Evolutionary conservation across 2,888 invertebrate genomes (phyloP).

Genomic region (Scaptomyza tumidula): DNA sequence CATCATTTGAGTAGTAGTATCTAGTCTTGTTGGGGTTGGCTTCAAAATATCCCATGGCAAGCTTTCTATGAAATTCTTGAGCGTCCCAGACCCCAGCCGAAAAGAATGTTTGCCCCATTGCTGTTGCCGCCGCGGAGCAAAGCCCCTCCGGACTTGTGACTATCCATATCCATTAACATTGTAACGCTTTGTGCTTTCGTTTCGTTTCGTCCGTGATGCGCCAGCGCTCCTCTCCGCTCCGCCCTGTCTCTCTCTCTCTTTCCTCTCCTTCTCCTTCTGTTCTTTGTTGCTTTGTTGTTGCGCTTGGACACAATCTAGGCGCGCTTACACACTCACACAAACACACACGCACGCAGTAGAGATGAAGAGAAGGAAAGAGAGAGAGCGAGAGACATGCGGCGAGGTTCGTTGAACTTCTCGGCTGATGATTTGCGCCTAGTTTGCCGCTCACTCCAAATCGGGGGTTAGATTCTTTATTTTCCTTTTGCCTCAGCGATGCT

Average conservation of each 20-base stretch:
- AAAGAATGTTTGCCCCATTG: constrained; percentile 35
- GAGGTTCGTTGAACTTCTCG: constrained; percentile 73
- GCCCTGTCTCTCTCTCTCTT: neutral
- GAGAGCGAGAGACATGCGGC: constrained; percentile 22
- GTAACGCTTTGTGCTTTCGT: constrained; percentile 72
- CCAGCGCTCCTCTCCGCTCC: constrained; percentile 28
- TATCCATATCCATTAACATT: constrained; percentile 71
- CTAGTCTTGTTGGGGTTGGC: constrained; percentile 1
- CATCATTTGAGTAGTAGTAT: neutral
- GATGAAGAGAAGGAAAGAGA: constrained; percentile 20
- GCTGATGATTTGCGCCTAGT: constrained; percentile 70
- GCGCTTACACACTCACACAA: constrained; percentile 39
- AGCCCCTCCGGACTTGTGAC: constrained; percentile 24
- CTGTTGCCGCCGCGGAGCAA: constrained; percentile 16
- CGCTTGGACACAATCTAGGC: constrained; percentile 77
- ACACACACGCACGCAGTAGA: constrained; percentile 9
- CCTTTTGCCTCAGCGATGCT: constrained; percentile 27
- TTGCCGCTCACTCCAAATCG: constrained; percentile 49
- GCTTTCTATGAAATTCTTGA: constrained; percentile 45
- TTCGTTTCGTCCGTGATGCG: constrained; percentile 59
- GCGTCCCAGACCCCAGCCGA: constrained; percentile 7
- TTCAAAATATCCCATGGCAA: constrained; percentile 9
- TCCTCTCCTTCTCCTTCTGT: neutral
- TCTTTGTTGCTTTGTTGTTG: constrained; percentile 36
- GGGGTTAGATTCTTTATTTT: constrained; percentile 67